Evolutionary conservation across 2,888 invertebrate genomes (phyloP).

Genomic region (Mechanitis mazaeus): DNA sequence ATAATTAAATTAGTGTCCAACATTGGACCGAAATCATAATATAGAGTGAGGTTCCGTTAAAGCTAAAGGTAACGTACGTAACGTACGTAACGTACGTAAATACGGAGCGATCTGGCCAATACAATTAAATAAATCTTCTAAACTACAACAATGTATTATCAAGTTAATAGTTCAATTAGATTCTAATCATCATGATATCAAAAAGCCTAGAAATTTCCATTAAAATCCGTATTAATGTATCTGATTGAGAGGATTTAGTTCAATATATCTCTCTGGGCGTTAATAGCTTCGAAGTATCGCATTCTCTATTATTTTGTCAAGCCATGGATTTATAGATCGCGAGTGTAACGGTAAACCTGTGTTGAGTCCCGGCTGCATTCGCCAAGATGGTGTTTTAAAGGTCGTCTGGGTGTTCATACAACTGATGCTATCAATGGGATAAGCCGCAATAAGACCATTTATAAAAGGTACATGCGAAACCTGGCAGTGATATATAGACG

Average conservation of each 20-base stretch:
- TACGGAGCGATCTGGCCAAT: no score
- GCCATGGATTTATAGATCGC: constrained; percentile 70
- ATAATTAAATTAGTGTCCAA: no score
- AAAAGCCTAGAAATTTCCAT: constrained; percentile 40
- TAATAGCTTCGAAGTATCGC: constrained; percentile 70
- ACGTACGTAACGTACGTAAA: no score
- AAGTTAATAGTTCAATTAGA: constrained; percentile 18
- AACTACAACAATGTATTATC: not conserved
- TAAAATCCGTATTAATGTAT: constrained; percentile 68
- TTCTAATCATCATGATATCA: constrained; percentile 26
- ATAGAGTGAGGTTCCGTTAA: no score
- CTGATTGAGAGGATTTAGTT: constrained; percentile 69
- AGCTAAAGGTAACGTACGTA: no score
- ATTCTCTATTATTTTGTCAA: constrained; percentile 75
- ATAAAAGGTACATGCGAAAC: constrained; percentile 28
- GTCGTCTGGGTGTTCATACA: constrained; percentile 38
- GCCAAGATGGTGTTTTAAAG: constrained; percentile 43
- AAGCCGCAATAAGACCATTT: constrained; percentile 30
- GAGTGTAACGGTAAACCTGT: constrained; percentile 59
- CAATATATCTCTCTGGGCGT: constrained; percentile 74
- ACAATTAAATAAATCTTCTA: no score
- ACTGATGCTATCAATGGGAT: constrained; percentile 34
- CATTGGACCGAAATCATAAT: no score
- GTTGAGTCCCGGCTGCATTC: constrained; percentile 42
- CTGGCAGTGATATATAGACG: not conserved